A percentile compares a stretch with the other conserved stretches of the same genome.
Conservation (phyloP, 2,888 invertebrate genomes). For the Lampropteryx suffumata region DNA sequence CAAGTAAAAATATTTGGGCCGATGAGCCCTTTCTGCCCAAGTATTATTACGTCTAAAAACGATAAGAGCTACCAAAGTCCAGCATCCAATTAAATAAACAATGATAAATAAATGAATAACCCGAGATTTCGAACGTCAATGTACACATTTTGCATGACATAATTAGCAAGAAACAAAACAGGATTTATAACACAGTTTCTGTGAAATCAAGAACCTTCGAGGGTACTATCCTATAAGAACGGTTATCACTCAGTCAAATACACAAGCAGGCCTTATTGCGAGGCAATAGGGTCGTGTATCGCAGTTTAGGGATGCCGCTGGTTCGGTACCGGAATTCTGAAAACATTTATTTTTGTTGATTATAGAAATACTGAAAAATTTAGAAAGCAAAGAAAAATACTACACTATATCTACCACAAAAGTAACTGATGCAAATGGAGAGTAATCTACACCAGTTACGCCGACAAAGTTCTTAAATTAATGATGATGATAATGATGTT, state of each 20-base stretch:
- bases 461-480: too few relatives aligned
- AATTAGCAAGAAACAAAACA: too few relatives aligned
- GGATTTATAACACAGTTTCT: not conserved
- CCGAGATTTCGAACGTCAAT: constrained; percentile 20
- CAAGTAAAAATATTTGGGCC: too few relatives aligned
- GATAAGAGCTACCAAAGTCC: not conserved
- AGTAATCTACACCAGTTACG: too few relatives aligned
- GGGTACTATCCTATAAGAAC: constrained; percentile 6
- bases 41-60: not conserved
- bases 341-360: constrained; percentile 14
- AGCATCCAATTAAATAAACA: constrained; percentile 17
- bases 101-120: constrained; percentile 21
- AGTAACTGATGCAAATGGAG: too few relatives aligned
- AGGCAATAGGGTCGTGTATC: constrained; percentile 31
- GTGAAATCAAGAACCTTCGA: constrained; percentile 12
- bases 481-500: too few relatives aligned
- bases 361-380: too few relatives aligned
- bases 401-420: too few relatives aligned
- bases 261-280: constrained; percentile 30
- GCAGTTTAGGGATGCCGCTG: constrained; percentile 66
- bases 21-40: not conserved
- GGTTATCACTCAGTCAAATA: constrained; percentile 37
- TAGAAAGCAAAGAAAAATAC: too few relatives aligned
- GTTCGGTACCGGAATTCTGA: constrained; percentile 71
- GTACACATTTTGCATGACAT: not conserved